These are phyloP conservation scores for Drosophila aldrichi DNA, from an alignment of 2,888 invertebrate genomes.

Conservation along the genomic window DNA sequence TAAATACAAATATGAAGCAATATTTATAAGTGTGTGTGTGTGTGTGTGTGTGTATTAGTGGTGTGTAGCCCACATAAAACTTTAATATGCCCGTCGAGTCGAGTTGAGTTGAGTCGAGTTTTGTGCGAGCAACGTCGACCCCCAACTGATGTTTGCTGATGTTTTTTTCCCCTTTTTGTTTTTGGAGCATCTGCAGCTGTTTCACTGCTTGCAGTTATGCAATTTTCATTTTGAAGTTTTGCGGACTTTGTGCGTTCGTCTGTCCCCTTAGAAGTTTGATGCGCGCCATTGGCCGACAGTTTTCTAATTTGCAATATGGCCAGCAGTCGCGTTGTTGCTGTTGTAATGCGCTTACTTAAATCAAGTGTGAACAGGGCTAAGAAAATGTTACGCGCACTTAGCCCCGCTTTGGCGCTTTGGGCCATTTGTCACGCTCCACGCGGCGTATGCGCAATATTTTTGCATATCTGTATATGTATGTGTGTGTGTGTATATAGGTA, in stretches of 20 bases:
- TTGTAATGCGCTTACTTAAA: constrained; percentile 30
- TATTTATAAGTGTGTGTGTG: constrained; percentile 15
- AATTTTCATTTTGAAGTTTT: constrained; percentile 75
- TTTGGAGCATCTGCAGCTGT: background rate
- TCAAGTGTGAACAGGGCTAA: constrained; percentile 36
- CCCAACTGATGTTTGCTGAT: constrained; percentile 44
- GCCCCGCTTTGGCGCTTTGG: background rate
- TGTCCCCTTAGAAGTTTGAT: constrained; percentile 54
- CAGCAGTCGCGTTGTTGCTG: constrained; percentile 10
- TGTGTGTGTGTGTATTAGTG: constrained; percentile 34
- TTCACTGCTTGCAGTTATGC: constrained; percentile 59
- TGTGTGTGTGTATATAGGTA: too few relatives aligned
- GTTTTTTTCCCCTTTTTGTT: constrained; percentile 3
- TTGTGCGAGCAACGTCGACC: constrained; percentile 30
- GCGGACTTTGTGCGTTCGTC: background rate
- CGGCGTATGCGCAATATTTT: constrained; percentile 68
- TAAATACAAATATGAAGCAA: constrained; percentile 8
- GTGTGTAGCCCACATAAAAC: constrained; percentile 53
- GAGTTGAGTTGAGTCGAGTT: constrained; percentile 15
- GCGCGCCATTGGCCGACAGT: constrained; percentile 63
- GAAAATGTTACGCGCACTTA: constrained; percentile 17
- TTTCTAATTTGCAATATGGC: constrained; percentile 64
- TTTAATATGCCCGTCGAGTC: constrained; percentile 62
- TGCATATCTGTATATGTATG: constrained; percentile 16
- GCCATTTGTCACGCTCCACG: constrained; percentile 67